Evolutionary conservation across 1,140 invertebrate species (phyloP).

Genomic region (Gryllus bimaculatus): DNA sequence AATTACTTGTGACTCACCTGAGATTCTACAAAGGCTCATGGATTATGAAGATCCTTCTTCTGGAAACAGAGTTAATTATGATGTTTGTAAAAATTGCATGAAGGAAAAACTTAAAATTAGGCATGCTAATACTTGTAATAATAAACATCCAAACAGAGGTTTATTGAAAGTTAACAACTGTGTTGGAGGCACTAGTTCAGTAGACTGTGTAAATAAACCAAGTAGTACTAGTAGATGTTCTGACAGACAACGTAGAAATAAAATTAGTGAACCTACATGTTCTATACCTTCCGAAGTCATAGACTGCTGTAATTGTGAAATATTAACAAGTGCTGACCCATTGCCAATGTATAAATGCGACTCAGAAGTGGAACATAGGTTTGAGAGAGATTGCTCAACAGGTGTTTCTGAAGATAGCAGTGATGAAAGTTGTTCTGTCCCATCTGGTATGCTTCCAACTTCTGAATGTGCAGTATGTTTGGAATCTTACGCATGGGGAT

Average conservation of each 20-base stretch:
- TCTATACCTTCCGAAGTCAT: neutral
- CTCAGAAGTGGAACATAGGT: neutral
- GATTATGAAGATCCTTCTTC: conserved; percentile 13
- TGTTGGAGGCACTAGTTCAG: neutral
- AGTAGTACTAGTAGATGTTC: neutral
- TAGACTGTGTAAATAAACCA: neutral
- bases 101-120: conserved; percentile 4
- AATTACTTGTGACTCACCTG: conserved; percentile 7
- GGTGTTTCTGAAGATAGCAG: conserved; percentile 20
- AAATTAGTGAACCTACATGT: neutral
- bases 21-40: conserved; percentile 16
- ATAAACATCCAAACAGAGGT: neutral
- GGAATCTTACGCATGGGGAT: conserved; percentile 35
- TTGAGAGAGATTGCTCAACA: neutral
- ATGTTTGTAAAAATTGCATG: neutral
- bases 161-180: neutral
- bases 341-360: neutral
- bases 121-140: neutral
- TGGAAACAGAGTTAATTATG: neutral
- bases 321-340: neutral
- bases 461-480: conserved; percentile 46
- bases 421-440: conserved; percentile 19
- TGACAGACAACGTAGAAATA: neutral
- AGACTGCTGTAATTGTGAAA: neutral
- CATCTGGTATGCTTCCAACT: conserved; percentile 29